Evolutionary conservation across 2,888 invertebrate species (phyloP), one percentile per base, ranked within the genome.

Genomic region (Tuta absoluta): DNA sequence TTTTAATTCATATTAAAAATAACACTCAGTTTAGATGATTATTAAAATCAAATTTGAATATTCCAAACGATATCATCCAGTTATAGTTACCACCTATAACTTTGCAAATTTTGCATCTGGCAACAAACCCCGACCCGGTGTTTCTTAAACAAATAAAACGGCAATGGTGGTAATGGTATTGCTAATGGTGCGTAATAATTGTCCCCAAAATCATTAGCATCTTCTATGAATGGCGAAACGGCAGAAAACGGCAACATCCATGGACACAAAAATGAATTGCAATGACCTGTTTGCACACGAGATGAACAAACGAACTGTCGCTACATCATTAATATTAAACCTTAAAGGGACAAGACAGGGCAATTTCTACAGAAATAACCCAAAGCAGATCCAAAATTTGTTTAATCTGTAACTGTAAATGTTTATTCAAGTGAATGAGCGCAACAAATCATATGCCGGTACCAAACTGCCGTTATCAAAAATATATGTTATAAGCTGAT

Each of bases 171-270:
- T 89, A 90, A 90, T 89, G 90, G 89, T 85, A 81, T 77, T 67
- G 73, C 78, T 86, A 89, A 90, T 89, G 86, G 86, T 75, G 80
- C 82, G 71, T 80, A 87, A 85, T 88, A 82, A 88, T 88, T 86
- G 87, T 85, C 78, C 71, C 69, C 70, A 73, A 73, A 79, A 79
- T 86, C 87, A 87, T 89, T 87, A 87, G 84, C 73, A 68, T 23
- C 21, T 11, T 23, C 23, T 12, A 53, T 21, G 48, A 48, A 19
- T 48, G 19, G 19, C 10, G 21, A 8, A 19, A 21, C 11, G 21
- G 51, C 51, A 21, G 12, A 45, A 17, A 45, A 45, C 45, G 45
- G 45, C 17, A 17, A 17, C 45, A 45, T 17, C 45, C 4, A 45
- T 45, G 17, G 17, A 37, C 23, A 24, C 45, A n/a, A 61, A 61